Percentiles rank a stretch among this genome's conserved stretches.
phyloP scores from a whole-genome alignment of 64 coral and sea anemone species.

The Montipora efflorescens region DNA sequence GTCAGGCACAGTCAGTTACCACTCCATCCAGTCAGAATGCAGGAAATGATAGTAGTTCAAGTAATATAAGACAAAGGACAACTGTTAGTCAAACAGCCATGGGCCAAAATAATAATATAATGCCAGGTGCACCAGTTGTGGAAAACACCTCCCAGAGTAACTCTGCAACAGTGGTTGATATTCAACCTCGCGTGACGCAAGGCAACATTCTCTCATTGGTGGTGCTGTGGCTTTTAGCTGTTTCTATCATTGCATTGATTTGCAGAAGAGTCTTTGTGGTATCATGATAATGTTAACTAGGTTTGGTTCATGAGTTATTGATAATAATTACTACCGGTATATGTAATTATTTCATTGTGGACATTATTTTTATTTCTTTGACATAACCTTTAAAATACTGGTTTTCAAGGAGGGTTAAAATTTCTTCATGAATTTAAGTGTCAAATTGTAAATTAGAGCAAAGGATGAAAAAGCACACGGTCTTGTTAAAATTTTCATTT shows the following conservation, averaged over 20 bases:
- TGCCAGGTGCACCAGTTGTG: background rate
- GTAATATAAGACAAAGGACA: slow-evolving; percentile 46
- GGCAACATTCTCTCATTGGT: slow-evolving; percentile 63
- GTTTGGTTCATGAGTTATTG: no score
- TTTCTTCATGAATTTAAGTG: no score
- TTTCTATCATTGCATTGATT: slow-evolving; percentile 59
- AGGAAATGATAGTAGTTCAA: background rate
- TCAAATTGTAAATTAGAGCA: no score
- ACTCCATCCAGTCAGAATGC: slow-evolving; percentile 49
- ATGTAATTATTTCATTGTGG: no score
- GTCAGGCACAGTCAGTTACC: background rate
- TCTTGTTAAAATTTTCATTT: no score
- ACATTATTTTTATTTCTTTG: no score
- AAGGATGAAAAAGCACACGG: no score
- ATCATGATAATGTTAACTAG: background rate
- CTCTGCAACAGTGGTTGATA: slow-evolving; percentile 15
- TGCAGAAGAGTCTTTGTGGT: slow-evolving; percentile 56
- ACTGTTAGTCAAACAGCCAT: background rate
- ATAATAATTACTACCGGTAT: no score
- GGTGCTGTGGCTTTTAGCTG: slow-evolving; percentile 54
- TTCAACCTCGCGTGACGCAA: slow-evolving; percentile 24
- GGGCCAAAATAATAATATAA: background rate
- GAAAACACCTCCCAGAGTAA: background rate
- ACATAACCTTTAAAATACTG: no score
- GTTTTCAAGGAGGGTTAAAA: no score